Evolutionary conservation across 2,888 invertebrate species (phyloP).

Genomic region (Drosophila robusta): DNA sequence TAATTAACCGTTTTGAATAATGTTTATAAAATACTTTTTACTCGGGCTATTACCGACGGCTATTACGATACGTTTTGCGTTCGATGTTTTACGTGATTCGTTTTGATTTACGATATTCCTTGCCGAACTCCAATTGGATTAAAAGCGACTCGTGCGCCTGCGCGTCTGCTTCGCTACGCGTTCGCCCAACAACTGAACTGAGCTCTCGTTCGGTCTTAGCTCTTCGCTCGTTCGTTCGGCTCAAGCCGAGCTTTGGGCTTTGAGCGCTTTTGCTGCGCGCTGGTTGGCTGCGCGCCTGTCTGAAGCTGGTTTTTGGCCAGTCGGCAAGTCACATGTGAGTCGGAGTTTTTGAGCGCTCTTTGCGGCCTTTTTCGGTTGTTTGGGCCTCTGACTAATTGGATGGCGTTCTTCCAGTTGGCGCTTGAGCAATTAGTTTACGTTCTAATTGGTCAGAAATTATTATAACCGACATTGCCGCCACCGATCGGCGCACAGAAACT

Average conservation of each 20-base stretch:
- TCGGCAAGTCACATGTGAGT: constrained; percentile 39
- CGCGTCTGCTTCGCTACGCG: constrained; percentile 68
- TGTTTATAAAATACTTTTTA: constrained; percentile 23
- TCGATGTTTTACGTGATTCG: constrained; percentile 44
- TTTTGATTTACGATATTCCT: constrained; percentile 35
- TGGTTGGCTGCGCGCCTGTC: constrained; percentile 52
- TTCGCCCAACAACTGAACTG: constrained; percentile 63
- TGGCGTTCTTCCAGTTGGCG: constrained; percentile 71
- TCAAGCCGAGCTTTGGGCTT: constrained; percentile 48
- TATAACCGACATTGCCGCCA: constrained; percentile 68
- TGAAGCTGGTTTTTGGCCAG: constrained; percentile 65
- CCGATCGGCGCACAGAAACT: constrained; percentile 39
- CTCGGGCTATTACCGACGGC: constrained; percentile 50
- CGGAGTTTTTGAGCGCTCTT: constrained; percentile 14
- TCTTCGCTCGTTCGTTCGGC: constrained; percentile 6
- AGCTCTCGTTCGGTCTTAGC: constrained; percentile 28
- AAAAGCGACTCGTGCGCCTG: constrained; percentile 59
- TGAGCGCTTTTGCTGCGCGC: constrained; percentile 63
- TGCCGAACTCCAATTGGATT: constrained; percentile 32
- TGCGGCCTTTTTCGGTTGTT: constrained; percentile 32
- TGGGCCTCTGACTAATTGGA: constrained; percentile 69
- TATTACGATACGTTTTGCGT: constrained; percentile 6
- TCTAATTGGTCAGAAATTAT: constrained; percentile 79
- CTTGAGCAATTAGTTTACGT: constrained; percentile 76
- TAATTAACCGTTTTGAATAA: constrained; percentile 37